Base-by-base conservation (phyloP, 2,888 invertebrate species). In the Seira ritae region DNA sequence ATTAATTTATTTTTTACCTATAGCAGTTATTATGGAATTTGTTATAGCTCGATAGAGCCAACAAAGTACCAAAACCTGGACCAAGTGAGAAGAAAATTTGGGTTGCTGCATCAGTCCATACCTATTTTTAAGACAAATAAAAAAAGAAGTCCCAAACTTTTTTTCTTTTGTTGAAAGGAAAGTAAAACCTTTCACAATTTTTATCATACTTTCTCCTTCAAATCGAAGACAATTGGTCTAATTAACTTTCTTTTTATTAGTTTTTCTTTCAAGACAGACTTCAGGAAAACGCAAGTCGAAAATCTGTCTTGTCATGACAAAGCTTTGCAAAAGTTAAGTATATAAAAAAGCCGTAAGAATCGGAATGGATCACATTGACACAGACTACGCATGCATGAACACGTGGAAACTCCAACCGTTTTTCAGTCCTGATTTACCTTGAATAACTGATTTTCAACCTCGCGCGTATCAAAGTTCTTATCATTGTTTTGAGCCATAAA, bases 51-150 rank as follows among this genome's bases (percentile, higher is more conserved):
- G 97, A 96, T 10, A 97, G 92, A 0, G 97, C 97, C 72, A 98
- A 91, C 0, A 98, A 92, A 0, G 97, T 97, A 19, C 97, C 97
- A 90, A 97, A 97, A 1, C 97, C 97, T 0, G 97, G 97, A 17
- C 97, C 97, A 73, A 97, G 92, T 0, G 97, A 97, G 92, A 97
- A 97, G 92, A 97, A 97, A 89, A 97, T 97, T 91, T 97, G 97
- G 1, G 97, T 96, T 0, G 97, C 97, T 0, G 97, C 97, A 90
- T 97, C 97, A 80, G 96, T 95, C 97, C 97, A 97, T 8, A 97
- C 96, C 95, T 96, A 89, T 37, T 62, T 23, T 31, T n/a, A 66
- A 17, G 46, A 22, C 17, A 66, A 55, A 65, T 42, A 60, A 4
- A 65, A 65, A 20, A 1, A 22, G n/a, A 46, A 15, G 17, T 74